These are phyloP conservation scores for Tenthredo scrophulariae DNA, from an alignment of 2,888 invertebrate species.

Conservation along the genomic window DNA sequence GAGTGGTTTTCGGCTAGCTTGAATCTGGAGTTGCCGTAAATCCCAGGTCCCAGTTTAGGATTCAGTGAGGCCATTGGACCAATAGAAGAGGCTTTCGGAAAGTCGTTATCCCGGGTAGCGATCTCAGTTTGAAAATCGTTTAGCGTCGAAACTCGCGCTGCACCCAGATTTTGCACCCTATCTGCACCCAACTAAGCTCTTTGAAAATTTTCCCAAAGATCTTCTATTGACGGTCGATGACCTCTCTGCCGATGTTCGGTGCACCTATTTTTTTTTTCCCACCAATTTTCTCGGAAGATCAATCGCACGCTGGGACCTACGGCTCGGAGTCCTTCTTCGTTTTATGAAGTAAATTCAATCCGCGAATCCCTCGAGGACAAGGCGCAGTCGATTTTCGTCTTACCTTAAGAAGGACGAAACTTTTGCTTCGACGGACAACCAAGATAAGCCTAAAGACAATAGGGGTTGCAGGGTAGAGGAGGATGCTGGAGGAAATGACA, in stretches of 20 bases:
- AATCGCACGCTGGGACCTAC: conserved; percentile 18
- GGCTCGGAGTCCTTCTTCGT: conserved; percentile 12
- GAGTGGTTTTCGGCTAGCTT: not conserved
- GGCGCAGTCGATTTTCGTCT: conserved; percentile 1
- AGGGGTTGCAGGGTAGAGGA: conserved; percentile 58
- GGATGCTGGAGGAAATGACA: conserved; percentile 57
- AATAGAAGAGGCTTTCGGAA: conserved; percentile 53
- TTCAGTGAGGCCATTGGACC: conserved; percentile 27
- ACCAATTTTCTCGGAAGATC: conserved; percentile 51
- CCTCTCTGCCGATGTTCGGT: not conserved
- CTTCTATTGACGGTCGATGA: conserved; percentile 25
- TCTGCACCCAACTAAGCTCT: conserved; percentile 51
- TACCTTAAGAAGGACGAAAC: conserved; percentile 19
- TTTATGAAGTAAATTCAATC: conserved; percentile 47
- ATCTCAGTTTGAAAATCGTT: conserved; percentile 64
- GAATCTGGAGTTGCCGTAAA: conserved; percentile 4
- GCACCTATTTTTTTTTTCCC: conserved; percentile 33
- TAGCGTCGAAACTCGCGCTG: conserved; percentile 53
- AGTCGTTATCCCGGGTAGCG: conserved; percentile 57
- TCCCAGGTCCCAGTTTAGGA: conserved; percentile 38
- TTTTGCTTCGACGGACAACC: conserved; percentile 41
- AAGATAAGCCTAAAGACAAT: conserved; percentile 71
- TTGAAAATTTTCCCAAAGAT: conserved; percentile 41
- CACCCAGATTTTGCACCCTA: conserved; percentile 56
- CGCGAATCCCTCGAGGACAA: conserved; percentile 45